These are phyloP conservation scores for Cerceris rybyensis DNA, from an alignment of 2,888 invertebrate species.

Conservation along the genomic window DNA sequence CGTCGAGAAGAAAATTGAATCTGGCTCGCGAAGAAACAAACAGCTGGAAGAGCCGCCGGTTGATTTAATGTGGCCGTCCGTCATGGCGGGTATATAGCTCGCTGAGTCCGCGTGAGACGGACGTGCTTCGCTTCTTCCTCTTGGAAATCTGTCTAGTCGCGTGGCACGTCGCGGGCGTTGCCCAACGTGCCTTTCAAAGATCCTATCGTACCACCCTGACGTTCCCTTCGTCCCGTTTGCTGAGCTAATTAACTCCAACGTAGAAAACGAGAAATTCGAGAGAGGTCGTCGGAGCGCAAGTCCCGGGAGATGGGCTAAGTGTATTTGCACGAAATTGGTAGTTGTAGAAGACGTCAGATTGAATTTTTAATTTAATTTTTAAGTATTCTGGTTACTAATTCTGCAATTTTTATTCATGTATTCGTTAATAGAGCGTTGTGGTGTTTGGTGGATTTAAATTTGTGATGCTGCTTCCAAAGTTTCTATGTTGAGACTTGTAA, in stretches of 20 bases:
- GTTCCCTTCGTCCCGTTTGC: constrained; percentile 37
- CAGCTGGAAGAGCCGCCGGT: constrained; percentile 64
- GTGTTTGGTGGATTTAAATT: too few relatives aligned
- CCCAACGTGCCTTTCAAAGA: constrained; percentile 51
- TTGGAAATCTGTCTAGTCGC: constrained; percentile 68
- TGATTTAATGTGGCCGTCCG: constrained; percentile 76
- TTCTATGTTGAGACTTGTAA: too few relatives aligned
- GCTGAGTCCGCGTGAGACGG: constrained; percentile 57
- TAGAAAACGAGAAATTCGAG: constrained; percentile 26
- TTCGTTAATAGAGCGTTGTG: too few relatives aligned
- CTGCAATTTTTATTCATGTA: too few relatives aligned
- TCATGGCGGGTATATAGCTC: constrained; percentile 62
- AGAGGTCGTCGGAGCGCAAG: constrained; percentile 8
- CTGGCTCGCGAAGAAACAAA: constrained; percentile 71
- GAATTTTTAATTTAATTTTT: too few relatives aligned
- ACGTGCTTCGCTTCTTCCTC: constrained; percentile 66
- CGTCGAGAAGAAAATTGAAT: constrained; percentile 77
- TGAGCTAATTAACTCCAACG: constrained; percentile 50
- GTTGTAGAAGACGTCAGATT: too few relatives aligned
- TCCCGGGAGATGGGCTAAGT: constrained; percentile 9
- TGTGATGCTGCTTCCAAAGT: too few relatives aligned
- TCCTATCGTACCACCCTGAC: constrained; percentile 56
- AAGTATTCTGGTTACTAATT: too few relatives aligned
- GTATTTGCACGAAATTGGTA: background rate
- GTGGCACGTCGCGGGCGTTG: constrained; percentile 64